phyloP scores from a whole-genome alignment of 2,888 invertebrate species.

The Eupithecia insigniata region DNA sequence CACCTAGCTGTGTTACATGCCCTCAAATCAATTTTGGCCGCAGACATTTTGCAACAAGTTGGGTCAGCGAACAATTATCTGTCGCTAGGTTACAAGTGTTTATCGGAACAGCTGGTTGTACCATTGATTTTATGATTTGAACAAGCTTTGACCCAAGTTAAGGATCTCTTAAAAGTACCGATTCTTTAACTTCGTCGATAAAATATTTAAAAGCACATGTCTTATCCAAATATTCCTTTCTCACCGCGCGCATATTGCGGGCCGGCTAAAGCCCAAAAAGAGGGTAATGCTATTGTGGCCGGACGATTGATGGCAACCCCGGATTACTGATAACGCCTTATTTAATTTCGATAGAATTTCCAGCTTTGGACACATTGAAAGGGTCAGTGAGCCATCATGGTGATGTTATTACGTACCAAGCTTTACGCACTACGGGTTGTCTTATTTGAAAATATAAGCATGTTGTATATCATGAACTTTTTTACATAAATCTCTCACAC shows the following conservation, averaged over 20 bases:
- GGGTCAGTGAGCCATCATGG: conserved; percentile 29
- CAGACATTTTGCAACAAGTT: not conserved
- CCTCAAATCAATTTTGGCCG: not conserved
- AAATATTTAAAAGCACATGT: conserved; percentile 24
- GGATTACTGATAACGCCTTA: conserved; percentile 73
- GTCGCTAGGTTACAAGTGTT: not conserved
- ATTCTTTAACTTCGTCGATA: not conserved
- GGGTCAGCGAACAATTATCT: not conserved
- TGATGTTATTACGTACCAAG: conserved; percentile 28
- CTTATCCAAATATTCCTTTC: conserved; percentile 45
- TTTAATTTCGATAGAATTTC: conserved; percentile 60
- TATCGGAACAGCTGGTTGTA: not conserved
- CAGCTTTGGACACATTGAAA: conserved; percentile 31
- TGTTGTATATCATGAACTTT: not conserved
- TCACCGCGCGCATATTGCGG: conserved; percentile 42
- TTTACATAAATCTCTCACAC: not conserved
- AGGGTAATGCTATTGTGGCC: conserved; percentile 64
- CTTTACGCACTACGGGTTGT: not conserved
- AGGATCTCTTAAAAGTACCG: not conserved
- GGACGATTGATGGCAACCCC: conserved; percentile 62
- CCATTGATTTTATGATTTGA: not conserved
- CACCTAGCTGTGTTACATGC: not conserved
- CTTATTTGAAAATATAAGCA: not conserved
- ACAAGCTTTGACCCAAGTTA: not conserved
- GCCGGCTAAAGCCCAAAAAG: conserved; percentile 53